Evolutionary conservation across 1,140 invertebrate genomes (phyloP), one percentile per base, ranked within the genome.

Genomic region (Orussus abietinus): DNA sequence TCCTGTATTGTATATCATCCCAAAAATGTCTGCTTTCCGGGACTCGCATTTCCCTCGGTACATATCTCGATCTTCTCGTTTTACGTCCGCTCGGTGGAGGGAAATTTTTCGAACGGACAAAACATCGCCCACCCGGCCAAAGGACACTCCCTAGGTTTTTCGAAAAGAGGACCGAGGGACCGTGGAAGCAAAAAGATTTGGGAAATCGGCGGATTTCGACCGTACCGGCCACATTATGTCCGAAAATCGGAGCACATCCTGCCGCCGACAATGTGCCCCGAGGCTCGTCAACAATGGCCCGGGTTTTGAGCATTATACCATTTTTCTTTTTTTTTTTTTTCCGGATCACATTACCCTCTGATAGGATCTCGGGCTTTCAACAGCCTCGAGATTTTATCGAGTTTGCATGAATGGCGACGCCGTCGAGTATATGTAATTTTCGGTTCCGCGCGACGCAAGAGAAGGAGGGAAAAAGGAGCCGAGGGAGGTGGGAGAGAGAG

Each of bases 341-440:
- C 49, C 48, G 52, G 52, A 60, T 63, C 58, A 48, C 57, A 61
- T 63, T 63, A 63, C 60, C 56, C 57, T 60, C 55, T 53, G 52
- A 58, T 51, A 52, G 43, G 42, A 53, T 56, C 49, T 45, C 49
- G 48, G 38, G 51, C 59, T 59, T 60, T 58, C 55, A 58, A 47
- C 37, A 53, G 50, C 44, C 55, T 53, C 43, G 42, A 60, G 60
- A 63, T 63, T 60, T 60, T 63, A 62, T 62, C 59, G 40, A 31
- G 42, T 33, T 38, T 42, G 20, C 45, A 51, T 53, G 48, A 58
- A 58, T 58, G 38, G 47, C 47, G 32, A 17, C 36, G 53, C 47
- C 48, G n/a, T 10, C 15, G 45, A 49, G 46, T 31, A 44, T 45
- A 51, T 51, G 54, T 51, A 51, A 51, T 54, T 53, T 57, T 49